phyloP scores from a whole-genome alignment of 2,888 invertebrate genomes.

The Apamea anceps region DNA sequence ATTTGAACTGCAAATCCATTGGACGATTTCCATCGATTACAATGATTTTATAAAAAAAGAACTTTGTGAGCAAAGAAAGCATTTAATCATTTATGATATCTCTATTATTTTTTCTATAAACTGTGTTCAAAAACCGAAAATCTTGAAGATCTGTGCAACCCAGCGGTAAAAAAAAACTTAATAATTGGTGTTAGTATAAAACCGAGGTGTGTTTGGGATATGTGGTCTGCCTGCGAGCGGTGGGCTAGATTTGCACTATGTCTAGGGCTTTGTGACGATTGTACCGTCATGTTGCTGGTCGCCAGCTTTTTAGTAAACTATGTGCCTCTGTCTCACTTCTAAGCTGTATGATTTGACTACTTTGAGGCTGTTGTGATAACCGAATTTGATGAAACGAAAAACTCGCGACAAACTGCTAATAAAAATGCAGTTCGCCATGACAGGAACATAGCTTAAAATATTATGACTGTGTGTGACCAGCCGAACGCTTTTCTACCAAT shows the following conservation, averaged over 20 bases:
- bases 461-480: constrained; percentile 58
- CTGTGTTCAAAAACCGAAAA: constrained; percentile 45
- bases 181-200: constrained; percentile 85
- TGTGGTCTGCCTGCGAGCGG: constrained; percentile 84
- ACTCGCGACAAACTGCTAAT: constrained; percentile 1
- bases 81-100: constrained; percentile 44
- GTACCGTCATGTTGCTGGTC: constrained; percentile 63
- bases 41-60: constrained; percentile 48
- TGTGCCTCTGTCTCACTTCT: constrained; percentile 31
- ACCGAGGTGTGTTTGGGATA: constrained; percentile 88
- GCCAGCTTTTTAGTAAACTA: constrained; percentile 55
- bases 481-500: constrained; percentile 61
- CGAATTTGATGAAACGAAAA: constrained; percentile 7
- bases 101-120: constrained; percentile 47
- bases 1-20: constrained; percentile 25
- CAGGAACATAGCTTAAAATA: constrained; percentile 47
- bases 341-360: constrained; percentile 19
- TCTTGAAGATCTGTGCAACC: constrained; percentile 76
- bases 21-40: constrained; percentile 15
- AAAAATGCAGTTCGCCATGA: constrained; percentile 17
- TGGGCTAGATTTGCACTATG: constrained; percentile 75
- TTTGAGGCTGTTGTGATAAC: constrained; percentile 20
- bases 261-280: constrained; percentile 69
- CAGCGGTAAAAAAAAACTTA: constrained; percentile 70
- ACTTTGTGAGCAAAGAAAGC: constrained; percentile 34